phyloP scores from a whole-genome alignment of 2,888 invertebrate species.

The Brachypterus glaber region DNA sequence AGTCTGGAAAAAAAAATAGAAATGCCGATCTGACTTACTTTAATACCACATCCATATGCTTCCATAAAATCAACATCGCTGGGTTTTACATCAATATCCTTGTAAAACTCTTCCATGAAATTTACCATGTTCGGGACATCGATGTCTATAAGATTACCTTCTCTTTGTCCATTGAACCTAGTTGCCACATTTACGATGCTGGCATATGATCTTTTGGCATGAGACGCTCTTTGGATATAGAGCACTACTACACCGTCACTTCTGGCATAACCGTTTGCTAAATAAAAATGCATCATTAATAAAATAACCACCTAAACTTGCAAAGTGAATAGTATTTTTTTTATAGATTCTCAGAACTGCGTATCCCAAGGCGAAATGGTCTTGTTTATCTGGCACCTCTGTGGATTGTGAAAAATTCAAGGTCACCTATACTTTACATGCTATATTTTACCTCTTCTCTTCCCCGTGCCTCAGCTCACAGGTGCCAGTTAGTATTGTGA shows the following conservation, averaged over 20 bases:
- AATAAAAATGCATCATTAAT: too few relatives aligned
- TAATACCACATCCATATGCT: conserved; percentile 36
- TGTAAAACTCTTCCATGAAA: conserved; percentile 49
- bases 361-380: too few relatives aligned
- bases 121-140: conserved; percentile 38
- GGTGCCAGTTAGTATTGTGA: too few relatives aligned
- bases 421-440: too few relatives aligned
- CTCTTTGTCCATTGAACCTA: conserved; percentile 48
- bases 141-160: conserved; percentile 32
- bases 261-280: conserved; percentile 73
- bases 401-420: too few relatives aligned
- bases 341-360: too few relatives aligned
- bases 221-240: conserved; percentile 59
- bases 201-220: conserved; percentile 46
- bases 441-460: too few relatives aligned
- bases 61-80: conserved; percentile 37
- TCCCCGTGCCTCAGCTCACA: too few relatives aligned
- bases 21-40: conserved; percentile 41
- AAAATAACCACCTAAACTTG: too few relatives aligned
- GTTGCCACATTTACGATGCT: conserved; percentile 47
- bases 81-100: conserved; percentile 37
- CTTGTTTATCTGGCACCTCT: too few relatives aligned
- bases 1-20: conserved; percentile 5
- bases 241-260: conserved; percentile 69
- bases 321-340: too few relatives aligned